Conservation (phyloP, 2,888 invertebrate genomes). For the Antitype chi region DNA sequence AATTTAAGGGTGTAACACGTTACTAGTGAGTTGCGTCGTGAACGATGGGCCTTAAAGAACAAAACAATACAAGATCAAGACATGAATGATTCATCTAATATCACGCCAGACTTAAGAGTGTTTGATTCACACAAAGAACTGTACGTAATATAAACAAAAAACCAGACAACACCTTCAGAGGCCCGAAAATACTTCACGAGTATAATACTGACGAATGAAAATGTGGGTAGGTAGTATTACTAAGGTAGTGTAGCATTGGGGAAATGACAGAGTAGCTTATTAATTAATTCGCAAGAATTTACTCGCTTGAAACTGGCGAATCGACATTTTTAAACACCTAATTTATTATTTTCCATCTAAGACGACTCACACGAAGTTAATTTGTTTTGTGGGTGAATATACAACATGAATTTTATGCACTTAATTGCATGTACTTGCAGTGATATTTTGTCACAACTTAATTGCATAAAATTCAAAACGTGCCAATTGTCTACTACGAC, state of each 20-base stretch:
- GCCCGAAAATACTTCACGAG: constrained; percentile 69
- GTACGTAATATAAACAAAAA: constrained; percentile 76
- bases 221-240: constrained; percentile 5
- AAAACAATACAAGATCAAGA: constrained; percentile 64
- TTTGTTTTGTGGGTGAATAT: too few relatives aligned
- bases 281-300: too few relatives aligned
- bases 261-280: background rate
- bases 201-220: constrained; percentile 33
- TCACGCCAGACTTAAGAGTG: constrained; percentile 67
- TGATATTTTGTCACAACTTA: too few relatives aligned
- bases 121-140: constrained; percentile 75
- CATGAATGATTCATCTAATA: constrained; percentile 82
- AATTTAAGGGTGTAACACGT: background rate
- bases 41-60: constrained; percentile 27
- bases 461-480: too few relatives aligned
- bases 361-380: too few relatives aligned
- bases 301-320: too few relatives aligned
- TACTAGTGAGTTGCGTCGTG: background rate
- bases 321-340: too few relatives aligned
- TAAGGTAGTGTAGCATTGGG: constrained; percentile 7
- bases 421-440: too few relatives aligned
- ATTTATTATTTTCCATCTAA: too few relatives aligned
- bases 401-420: too few relatives aligned
- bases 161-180: constrained; percentile 73
- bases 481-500: too few relatives aligned